These are phyloP conservation scores for Temnothorax nylanderi DNA, from an alignment of 1,140 invertebrate genomes.

Conservation along the genomic window DNA sequence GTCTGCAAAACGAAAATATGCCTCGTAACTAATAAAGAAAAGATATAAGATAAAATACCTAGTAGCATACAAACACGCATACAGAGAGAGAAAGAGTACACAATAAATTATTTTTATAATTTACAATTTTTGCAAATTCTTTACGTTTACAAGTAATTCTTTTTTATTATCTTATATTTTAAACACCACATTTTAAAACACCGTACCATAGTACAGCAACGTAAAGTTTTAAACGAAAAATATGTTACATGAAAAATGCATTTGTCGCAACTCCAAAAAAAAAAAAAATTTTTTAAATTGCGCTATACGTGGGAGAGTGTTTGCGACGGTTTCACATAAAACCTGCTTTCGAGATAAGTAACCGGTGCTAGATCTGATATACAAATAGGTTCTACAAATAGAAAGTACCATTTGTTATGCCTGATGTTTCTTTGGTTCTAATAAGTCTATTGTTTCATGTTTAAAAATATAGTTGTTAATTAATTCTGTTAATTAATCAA, in stretches of 20 bases:
- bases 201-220: not conserved
- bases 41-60: not conserved
- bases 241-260: conserved; percentile 2
- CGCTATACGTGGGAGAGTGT: not conserved
- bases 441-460: not conserved
- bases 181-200: not conserved
- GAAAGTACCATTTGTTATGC: not conserved
- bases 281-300: not conserved
- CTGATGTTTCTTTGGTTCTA: not conserved
- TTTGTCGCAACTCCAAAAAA: not conserved
- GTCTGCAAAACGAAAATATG: conserved; percentile 69
- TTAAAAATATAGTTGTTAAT: not conserved
- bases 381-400: not conserved
- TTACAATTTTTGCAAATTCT: not conserved
- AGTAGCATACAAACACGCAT: not conserved
- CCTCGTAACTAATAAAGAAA: not conserved
- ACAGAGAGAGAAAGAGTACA: not conserved
- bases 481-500: not conserved
- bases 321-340: not conserved
- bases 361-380: not conserved
- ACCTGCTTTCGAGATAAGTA: not conserved
- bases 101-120: not conserved
- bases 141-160: not conserved
- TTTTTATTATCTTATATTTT: not conserved
- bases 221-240: conserved; percentile 6